Percentiles rank a stretch among this genome's conserved stretches.
phyloP scores from a whole-genome alignment of 2,113 vertebrate genomes.

The Leptodactylus fuscus region DNA sequence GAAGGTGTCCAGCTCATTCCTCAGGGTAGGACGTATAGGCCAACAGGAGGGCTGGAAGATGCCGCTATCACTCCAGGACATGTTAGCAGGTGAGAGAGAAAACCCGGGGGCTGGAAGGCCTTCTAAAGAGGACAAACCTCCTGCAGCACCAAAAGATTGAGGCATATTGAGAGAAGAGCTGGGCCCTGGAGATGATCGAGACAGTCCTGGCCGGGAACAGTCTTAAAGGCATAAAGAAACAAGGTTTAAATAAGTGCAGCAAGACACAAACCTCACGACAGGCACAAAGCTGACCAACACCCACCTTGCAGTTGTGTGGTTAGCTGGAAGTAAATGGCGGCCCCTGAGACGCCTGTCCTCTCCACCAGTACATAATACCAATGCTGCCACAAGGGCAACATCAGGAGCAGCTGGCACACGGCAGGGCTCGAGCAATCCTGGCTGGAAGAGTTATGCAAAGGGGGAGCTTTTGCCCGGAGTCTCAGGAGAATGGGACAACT shows the following conservation, averaged over 20 bases:
- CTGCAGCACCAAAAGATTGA: conserved; percentile 87
- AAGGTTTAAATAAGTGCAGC: background rate
- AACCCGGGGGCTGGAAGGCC: conserved; percentile 71
- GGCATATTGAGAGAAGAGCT: conserved; percentile 94
- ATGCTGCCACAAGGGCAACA: conserved; percentile 90
- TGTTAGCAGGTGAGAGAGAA: conserved; percentile 69
- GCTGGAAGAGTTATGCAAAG: conserved; percentile 92
- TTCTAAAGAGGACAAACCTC: conserved; percentile 79
- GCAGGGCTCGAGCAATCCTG: conserved; percentile 82
- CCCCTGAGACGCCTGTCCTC: conserved; percentile 74
- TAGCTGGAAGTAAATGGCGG: conserved; percentile 87
- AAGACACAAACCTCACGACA: background rate
- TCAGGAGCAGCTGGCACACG: conserved; percentile 83
- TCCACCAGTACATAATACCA: conserved; percentile 98
- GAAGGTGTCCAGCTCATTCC: conserved; percentile 97
- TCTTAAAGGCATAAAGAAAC: conserved; percentile 71
- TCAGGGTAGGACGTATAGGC: conserved; percentile 91
- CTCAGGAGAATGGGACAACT: conserved; percentile 88
- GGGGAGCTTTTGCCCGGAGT: conserved; percentile 90
- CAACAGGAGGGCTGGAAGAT: conserved; percentile 76
- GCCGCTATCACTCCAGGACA: conserved; percentile 63
- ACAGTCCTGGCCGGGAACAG: conserved; percentile 83
- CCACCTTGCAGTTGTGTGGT: conserved; percentile 90
- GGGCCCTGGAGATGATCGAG: conserved; percentile 57
- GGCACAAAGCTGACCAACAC: conserved; percentile 43